These are phyloP conservation scores for Aromia moschata DNA, from an alignment of 2,888 invertebrate genomes.

Conservation along the genomic window DNA sequence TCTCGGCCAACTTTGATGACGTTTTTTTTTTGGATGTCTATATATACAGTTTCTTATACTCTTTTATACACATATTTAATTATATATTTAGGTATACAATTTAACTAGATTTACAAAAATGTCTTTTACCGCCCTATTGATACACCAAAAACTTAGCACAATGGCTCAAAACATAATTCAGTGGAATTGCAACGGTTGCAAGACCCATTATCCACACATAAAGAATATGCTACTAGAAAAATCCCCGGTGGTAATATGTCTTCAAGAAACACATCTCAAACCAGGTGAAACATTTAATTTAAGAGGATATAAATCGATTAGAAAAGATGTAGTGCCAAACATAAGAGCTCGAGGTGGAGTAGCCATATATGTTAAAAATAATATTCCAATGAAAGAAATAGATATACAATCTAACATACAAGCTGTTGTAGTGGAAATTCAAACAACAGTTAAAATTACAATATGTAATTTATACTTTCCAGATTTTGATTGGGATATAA, in stretches of 20 bases:
- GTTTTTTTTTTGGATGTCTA: no score
- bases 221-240: background rate
- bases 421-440: background rate
- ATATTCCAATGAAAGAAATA: background rate
- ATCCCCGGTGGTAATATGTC: background rate
- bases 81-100: background rate
- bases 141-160: background rate
- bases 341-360: background rate
- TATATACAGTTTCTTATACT: no score
- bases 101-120: background rate
- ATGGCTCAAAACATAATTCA: background rate
- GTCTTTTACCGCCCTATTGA: background rate
- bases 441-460: background rate
- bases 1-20: no score
- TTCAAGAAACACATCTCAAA: background rate
- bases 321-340: background rate
- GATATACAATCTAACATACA: background rate
- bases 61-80: no score
- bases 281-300: background rate
- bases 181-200: no score
- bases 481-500: background rate
- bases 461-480: background rate
- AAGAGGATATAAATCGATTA: background rate
- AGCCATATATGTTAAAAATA: background rate
- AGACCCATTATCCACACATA: background rate